Percentiles rank a stretch among this genome's conserved stretches.
These are phyloP conservation scores for Copsychus sechellarum DNA, from an alignment of 2,113 vertebrate species.

Conservation along the genomic window DNA sequence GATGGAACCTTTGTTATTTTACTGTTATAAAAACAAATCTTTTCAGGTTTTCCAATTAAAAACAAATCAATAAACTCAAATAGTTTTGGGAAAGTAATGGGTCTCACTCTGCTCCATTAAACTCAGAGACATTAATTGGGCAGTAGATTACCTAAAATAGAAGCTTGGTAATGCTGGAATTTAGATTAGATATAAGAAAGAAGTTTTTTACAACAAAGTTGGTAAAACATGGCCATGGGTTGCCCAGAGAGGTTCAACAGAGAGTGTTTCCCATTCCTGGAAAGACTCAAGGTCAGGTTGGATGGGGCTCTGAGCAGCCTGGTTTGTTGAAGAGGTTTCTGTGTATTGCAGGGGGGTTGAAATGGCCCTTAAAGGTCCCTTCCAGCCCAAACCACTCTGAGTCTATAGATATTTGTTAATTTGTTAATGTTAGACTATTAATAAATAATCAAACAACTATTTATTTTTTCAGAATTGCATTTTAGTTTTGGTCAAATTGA, in stretches of 20 bases:
- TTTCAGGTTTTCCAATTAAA: neutral
- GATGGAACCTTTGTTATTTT: neutral
- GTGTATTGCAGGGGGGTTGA: neutral
- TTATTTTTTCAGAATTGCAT: neutral
- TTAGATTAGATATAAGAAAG: neutral
- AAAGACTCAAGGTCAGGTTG: neutral
- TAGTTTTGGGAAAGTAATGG: neutral
- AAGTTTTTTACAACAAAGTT: neutral
- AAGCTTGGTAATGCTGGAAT: neutral
- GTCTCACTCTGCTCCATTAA: neutral
- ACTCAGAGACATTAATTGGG: neutral
- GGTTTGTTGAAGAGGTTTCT: neutral
- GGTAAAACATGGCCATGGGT: rapidly evolving
- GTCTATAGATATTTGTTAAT: neutral
- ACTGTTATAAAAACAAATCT: neutral
- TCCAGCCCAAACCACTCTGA: neutral
- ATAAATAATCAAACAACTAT: neutral
- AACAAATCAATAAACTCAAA: neutral
- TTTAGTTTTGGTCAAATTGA: neutral
- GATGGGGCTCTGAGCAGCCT: neutral
- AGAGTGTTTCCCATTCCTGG: neutral
- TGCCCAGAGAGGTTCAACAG: neutral
- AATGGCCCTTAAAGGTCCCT: neutral
- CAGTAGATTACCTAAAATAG: neutral
- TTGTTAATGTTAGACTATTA: too few relatives aligned